Conservation (phyloP, 2,888 invertebrate species). For the Trichacis sp. region DNA sequence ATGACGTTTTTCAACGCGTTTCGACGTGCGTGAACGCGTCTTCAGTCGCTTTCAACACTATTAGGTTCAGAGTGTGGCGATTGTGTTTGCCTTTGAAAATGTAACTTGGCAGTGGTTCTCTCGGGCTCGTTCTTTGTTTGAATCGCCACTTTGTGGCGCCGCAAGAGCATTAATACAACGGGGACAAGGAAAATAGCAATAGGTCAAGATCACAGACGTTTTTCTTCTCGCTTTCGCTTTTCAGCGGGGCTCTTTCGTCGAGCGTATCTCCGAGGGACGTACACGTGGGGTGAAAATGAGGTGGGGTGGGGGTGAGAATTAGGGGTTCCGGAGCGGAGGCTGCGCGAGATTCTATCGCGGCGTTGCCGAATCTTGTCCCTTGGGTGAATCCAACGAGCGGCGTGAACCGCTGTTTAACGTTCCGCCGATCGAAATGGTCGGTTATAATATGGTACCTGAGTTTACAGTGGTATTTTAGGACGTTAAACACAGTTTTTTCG, state of each 20-base stretch:
- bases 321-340: constrained; percentile 25
- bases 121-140: background rate
- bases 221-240: constrained; percentile 36
- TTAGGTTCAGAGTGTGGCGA: no score
- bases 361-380: no score
- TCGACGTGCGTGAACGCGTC: no score
- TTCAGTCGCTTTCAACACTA: no score
- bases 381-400: no score
- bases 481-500: no score
- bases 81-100: no score
- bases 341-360: no score
- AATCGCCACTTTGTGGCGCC: background rate
- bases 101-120: constrained; percentile 5
- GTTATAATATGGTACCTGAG: background rate
- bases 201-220: constrained; percentile 40
- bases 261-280: background rate
- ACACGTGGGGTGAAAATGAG: background rate
- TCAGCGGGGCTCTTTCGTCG: constrained; percentile 24
- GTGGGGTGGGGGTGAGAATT: constrained; percentile 1
- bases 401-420: constrained; percentile 20
- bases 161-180: constrained; percentile 3
- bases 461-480: no score
- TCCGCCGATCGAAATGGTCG: constrained; percentile 22
- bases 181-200: constrained; percentile 21
- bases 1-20: no score